Conservation (phyloP, 2,888 invertebrate genomes). For the Ariolimax columbianus region DNA sequence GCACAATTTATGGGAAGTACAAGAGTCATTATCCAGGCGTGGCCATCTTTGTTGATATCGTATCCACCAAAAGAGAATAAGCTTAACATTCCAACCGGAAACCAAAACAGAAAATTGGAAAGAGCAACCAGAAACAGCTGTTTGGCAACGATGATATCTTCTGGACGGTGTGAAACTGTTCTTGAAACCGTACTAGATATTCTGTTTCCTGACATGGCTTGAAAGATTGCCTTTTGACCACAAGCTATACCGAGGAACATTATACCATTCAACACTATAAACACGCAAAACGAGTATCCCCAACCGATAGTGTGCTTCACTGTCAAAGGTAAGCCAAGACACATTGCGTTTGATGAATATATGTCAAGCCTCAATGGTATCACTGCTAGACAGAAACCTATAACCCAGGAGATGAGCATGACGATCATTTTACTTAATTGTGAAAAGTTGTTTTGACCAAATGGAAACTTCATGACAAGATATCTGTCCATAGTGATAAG, state of each 20-base stretch:
- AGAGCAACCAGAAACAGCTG: slow-evolving; percentile 70
- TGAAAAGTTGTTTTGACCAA: not conserved
- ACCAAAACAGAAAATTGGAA: slow-evolving; percentile 73
- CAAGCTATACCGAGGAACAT: slow-evolving; percentile 2
- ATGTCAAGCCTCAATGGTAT: not conserved
- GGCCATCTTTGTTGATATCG: not conserved
- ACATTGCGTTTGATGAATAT: slow-evolving; percentile 16
- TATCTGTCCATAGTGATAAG: slow-evolving; percentile 24
- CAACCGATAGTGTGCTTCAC: not conserved
- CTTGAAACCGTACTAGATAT: not conserved
- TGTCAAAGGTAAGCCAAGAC: slow-evolving; percentile 22
- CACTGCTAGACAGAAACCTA: not conserved
- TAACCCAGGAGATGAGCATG: not conserved
- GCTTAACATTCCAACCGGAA: slow-evolving; percentile 59
- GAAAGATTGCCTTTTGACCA: not conserved
- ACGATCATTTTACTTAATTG: not conserved
- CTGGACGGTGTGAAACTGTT: not conserved
- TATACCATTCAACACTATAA: not conserved
- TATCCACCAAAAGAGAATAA: not conserved
- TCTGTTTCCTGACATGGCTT: not conserved
- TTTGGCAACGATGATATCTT: slow-evolving; percentile 34
- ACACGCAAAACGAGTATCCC: slow-evolving; percentile 1
- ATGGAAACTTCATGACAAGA: slow-evolving; percentile 11
- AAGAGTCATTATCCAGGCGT: not conserved
- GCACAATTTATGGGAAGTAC: not conserved